Conservation (phyloP, 2,888 invertebrate species). For the Tachina grossa region DNA sequence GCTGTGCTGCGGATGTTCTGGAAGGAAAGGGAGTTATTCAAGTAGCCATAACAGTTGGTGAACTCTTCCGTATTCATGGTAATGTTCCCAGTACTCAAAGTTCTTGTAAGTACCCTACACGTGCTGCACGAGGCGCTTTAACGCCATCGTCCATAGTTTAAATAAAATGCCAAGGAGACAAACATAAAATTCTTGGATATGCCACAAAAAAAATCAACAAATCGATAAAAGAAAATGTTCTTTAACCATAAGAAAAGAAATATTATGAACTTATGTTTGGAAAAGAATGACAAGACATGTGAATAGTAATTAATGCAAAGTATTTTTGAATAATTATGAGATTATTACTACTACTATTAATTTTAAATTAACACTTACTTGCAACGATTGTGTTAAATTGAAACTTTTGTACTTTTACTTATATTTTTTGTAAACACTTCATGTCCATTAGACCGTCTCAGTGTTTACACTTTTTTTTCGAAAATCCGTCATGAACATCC, state of each 20-base stretch:
- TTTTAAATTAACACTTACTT: too few species aligned
- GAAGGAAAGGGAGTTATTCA: constrained; percentile 94
- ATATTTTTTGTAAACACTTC: too few species aligned
- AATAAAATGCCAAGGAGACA: constrained; percentile 42
- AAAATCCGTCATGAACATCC: too few species aligned
- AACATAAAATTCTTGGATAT: not conserved
- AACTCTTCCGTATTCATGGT: too few species aligned
- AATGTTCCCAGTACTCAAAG: too few species aligned
- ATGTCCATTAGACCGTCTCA: too few species aligned
- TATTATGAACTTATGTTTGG: constrained; percentile 53
- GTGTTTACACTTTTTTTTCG: too few species aligned
- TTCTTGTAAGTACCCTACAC: constrained; percentile 80
- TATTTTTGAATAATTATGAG: constrained; percentile 56
- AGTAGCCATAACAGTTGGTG: constrained; percentile 93
- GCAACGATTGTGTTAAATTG: too few species aligned
- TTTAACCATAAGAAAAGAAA: constrained; percentile 51
- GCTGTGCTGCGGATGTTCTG: constrained; percentile 95
- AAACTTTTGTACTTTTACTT: too few species aligned
- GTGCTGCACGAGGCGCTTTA: constrained; percentile 78
- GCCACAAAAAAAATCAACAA: constrained; percentile 2
- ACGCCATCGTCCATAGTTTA: constrained; percentile 80
- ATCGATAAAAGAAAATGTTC: constrained; percentile 49
- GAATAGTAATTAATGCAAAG: constrained; percentile 54
- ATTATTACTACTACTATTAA: constrained; percentile 38
- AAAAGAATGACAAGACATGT: constrained; percentile 38